These are phyloP conservation scores for Campylorhamphus procurvoides DNA, from an alignment of 2,113 vertebrate genomes.

Conservation along the genomic window DNA sequence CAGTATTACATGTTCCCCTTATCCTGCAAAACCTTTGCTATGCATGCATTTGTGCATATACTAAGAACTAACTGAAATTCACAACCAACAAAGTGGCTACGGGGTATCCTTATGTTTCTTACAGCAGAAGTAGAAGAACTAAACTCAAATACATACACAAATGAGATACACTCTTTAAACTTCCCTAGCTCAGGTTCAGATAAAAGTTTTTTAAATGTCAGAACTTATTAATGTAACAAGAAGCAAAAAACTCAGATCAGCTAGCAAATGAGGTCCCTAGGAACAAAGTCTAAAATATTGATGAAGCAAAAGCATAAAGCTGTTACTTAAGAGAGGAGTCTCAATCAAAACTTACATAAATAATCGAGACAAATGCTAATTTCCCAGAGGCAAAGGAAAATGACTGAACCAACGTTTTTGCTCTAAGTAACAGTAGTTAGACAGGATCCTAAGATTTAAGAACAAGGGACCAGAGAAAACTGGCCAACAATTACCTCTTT, in stretches of 20 bases:
- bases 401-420: background rate
- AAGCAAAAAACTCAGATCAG: background rate
- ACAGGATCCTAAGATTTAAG: background rate
- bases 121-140: background rate
- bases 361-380: background rate
- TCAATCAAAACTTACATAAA: background rate
- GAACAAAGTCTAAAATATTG: background rate
- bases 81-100: background rate
- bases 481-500: conserved; percentile 73
- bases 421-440: background rate
- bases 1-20: background rate
- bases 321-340: background rate
- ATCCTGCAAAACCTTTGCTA: background rate
- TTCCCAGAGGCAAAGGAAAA: background rate
- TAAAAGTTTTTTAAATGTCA: background rate
- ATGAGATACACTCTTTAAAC: background rate
- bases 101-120: background rate
- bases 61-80: background rate
- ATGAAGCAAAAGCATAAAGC: background rate
- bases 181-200: background rate
- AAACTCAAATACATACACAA: background rate
- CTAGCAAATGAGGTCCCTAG: background rate
- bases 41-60: background rate
- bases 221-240: background rate
- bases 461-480: background rate